Evolutionary conservation across 2,113 vertebrate species (phyloP).

Genomic region (Chelonoidis abingdonii): DNA sequence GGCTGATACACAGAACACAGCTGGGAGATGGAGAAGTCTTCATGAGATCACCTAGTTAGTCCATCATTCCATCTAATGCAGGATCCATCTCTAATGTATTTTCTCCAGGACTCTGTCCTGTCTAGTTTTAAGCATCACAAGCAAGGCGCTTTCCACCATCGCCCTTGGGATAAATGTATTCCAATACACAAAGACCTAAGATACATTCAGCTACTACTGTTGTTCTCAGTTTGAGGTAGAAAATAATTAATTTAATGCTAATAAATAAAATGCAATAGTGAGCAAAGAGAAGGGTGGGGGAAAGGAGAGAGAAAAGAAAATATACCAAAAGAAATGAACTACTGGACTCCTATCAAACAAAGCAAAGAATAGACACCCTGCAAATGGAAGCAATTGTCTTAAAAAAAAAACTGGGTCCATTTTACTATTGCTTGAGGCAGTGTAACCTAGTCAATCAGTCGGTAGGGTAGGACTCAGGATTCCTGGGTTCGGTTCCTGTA

Average conservation of each 20-base stretch:
- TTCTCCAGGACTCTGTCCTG: not conserved
- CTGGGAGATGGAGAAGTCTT: not conserved
- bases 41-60: accelerated
- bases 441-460: no score
- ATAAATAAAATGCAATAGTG: not conserved
- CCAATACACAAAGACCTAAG: not conserved
- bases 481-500: no score
- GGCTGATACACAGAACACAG: not conserved
- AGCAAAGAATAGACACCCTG: not conserved
- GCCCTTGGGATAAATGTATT: accelerated
- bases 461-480: no score
- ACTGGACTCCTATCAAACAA: not conserved
- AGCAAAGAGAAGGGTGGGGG: not conserved
- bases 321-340: not conserved
- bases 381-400: not conserved
- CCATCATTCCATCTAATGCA: no score
- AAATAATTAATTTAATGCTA: not conserved
- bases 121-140: accelerated
- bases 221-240: not conserved
- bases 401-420: no score
- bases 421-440: no score
- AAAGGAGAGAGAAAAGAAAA: not conserved
- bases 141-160: not conserved
- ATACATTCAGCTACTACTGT: not conserved
- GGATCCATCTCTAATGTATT: not conserved